Percentiles rank a stretch among this genome's conserved stretches.
Evolutionary conservation across 2,113 vertebrate genomes (phyloP).

Genomic region (Calypte anna): DNA sequence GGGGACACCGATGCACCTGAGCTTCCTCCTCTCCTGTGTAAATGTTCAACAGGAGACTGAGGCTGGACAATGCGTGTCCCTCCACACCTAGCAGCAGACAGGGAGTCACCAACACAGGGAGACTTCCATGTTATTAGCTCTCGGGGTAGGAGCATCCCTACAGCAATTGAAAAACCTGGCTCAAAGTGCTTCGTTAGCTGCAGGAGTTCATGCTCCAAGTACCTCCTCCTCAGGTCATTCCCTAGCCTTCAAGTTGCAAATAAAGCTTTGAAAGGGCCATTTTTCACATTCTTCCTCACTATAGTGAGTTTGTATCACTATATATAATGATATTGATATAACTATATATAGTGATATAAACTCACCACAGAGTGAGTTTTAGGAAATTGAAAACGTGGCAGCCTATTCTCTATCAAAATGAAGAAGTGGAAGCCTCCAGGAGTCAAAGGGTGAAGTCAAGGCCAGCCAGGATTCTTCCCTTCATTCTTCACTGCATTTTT

Average conservation of each 20-base stretch:
- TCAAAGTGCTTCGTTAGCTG: not conserved
- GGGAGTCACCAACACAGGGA: not conserved
- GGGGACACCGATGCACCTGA: not conserved
- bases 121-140: not conserved
- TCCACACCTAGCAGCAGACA: not conserved
- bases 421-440: not conserved
- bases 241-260: not conserved
- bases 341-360: no score
- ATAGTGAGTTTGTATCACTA: no score
- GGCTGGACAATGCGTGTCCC: not conserved
- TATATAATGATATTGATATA: no score
- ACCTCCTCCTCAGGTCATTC: not conserved
- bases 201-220: not conserved
- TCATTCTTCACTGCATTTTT: conserved; percentile 4
- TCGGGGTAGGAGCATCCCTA: not conserved
- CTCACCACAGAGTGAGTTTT: not conserved
- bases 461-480: not conserved
- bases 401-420: not conserved
- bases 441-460: not conserved
- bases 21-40: not conserved
- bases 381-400: not conserved
- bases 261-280: not conserved
- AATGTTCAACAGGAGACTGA: not conserved
- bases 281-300: not conserved
- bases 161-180: not conserved